Conservation (phyloP, 1,140 invertebrate species). For the Microplitis demolitor region DNA sequence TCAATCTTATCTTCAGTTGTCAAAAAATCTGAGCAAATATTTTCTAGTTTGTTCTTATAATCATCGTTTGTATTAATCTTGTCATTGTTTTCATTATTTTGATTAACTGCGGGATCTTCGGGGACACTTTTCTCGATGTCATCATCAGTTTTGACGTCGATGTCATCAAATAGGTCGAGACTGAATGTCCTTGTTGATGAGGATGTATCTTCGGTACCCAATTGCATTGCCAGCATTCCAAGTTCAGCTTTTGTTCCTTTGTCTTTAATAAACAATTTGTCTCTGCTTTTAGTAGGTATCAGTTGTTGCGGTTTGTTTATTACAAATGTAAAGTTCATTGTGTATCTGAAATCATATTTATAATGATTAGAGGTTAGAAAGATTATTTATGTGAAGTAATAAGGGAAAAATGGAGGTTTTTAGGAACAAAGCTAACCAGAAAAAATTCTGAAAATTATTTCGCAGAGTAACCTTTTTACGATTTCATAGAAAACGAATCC, state of each 20-base stretch:
- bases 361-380: too few relatives aligned
- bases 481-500: too few relatives aligned
- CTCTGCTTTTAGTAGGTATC: slow-evolving; percentile 17
- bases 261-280: slow-evolving; percentile 30
- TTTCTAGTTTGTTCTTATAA: slow-evolving; percentile 41
- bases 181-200: slow-evolving; percentile 39
- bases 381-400: too few relatives aligned
- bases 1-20: slow-evolving; percentile 31
- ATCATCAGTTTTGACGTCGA: background rate
- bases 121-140: background rate
- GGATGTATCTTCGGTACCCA: slow-evolving; percentile 44
- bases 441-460: too few relatives aligned
- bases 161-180: slow-evolving; percentile 40
- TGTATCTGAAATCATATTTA: slow-evolving; percentile 33
- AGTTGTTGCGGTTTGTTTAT: slow-evolving; percentile 18
- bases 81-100: slow-evolving; percentile 7
- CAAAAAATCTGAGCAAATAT: slow-evolving; percentile 39
- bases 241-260: slow-evolving; percentile 44
- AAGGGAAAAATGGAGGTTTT: too few relatives aligned
- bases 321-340: slow-evolving; percentile 27
- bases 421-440: too few relatives aligned
- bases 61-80: slow-evolving; percentile 35
- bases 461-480: too few relatives aligned
- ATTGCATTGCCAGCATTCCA: slow-evolving; percentile 44
- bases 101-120: background rate